Evolutionary conservation across 2,113 vertebrate genomes (phyloP), one percentile per base, ranked within the genome.

Genomic region (Oncorhynchus mykiss): DNA sequence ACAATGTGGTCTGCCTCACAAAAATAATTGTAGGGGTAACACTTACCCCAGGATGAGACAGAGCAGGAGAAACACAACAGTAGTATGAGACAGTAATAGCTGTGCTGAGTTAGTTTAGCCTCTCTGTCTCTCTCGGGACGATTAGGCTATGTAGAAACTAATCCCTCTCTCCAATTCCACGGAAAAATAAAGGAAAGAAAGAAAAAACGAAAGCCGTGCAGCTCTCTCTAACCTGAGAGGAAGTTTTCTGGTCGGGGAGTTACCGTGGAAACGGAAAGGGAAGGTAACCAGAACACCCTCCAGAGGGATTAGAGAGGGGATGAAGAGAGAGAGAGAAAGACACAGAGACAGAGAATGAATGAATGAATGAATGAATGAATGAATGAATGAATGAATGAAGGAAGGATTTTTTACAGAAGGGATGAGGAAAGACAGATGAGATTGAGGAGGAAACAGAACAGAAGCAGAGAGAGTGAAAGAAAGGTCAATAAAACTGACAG

Each of bases 31-130:
- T 18, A 18, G 0, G 3, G 12, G 51, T 18, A 54, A 54, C 51
- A 54, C 13, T 54, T 5, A 16, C 51, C 51, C 5, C 12, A 5
- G 14, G 51, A 18, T 54, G 51, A 14, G 12, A 54, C 3, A 54
- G 51, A 54, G 51, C 51, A 54, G 16, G 51, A 54, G 39, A 45
- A 45, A 45, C 39, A 11, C 39, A 54, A 54, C 16, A n/a, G n/a
- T 22, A 11, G 60, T 11, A 18, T 64, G 14, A 68, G 62, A 75
- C 74, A 80, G 78, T 79, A 82, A 82, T 25, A 75, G 73, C 18
- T 13, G 64, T 54, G 73, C 75, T 13, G 34, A 66, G 76, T 75
- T 88, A 82, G 84, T 78, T 82, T 82, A 85, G 71, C 76, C 27
- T 79, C 27, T 77, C 70, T 18, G 16, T 73, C 22, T 77, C 70